A percentile compares a stretch with the other conserved stretches of the same genome.
Conservation (phyloP, 2,797 vertebrate species). For the Perdix hodgsoniae region DNA sequence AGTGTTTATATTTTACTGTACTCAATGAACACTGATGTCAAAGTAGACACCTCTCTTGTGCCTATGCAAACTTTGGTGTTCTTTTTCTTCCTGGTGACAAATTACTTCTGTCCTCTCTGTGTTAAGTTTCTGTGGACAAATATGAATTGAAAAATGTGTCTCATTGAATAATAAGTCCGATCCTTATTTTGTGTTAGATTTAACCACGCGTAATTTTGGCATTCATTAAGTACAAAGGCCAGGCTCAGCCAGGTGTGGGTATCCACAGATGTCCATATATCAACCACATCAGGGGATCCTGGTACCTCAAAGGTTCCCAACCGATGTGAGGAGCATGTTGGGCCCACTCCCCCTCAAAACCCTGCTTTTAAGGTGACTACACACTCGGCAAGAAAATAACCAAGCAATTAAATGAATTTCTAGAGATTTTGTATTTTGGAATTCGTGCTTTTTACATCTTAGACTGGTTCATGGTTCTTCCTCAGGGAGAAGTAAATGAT, state of each 20-base stretch:
- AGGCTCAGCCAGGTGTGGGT: background rate
- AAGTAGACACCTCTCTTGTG: background rate
- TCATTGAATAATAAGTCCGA: background rate
- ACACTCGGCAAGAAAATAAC: background rate
- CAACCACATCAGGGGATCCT: fast-evolving
- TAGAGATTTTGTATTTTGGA: background rate
- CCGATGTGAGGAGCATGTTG: background rate
- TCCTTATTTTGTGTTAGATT: background rate
- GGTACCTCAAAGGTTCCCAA: background rate
- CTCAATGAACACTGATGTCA: background rate
- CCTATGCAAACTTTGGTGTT: background rate
- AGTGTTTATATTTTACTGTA: background rate
- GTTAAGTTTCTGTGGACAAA: background rate
- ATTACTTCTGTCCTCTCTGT: background rate
- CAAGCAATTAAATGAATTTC: background rate
- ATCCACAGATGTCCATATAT: background rate
- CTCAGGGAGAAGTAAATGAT: background rate
- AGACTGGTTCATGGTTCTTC: background rate
- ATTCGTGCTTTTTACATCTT: background rate
- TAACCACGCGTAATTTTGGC: background rate
- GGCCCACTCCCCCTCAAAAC: fast-evolving
- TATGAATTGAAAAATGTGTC: background rate
- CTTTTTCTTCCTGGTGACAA: background rate
- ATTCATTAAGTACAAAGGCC: background rate
- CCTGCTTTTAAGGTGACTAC: background rate